Conservation (phyloP, 2,797 vertebrate species). For the Helicolenus hilgendorfi region DNA sequence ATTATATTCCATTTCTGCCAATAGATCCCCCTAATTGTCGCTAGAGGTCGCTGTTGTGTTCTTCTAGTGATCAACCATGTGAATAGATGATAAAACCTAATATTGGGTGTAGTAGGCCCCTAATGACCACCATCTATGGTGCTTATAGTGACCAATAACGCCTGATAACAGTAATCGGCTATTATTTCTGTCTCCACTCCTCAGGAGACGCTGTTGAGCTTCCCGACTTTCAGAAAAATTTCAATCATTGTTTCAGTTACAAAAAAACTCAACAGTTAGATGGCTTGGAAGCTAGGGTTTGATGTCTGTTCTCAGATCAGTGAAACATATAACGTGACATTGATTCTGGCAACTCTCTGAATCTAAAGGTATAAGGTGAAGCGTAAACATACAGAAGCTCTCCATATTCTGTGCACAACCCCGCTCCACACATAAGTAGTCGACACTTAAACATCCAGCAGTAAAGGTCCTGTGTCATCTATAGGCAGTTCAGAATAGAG, state of each 20-base stretch:
- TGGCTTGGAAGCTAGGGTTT: slow-evolving; percentile 8
- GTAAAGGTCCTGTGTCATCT: slow-evolving; percentile 63
- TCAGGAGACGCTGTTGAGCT: background rate
- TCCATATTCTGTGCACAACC: slow-evolving; percentile 25
- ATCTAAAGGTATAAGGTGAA: slow-evolving; percentile 1
- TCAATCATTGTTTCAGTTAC: slow-evolving; percentile 28
- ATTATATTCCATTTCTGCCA: too few species aligned
- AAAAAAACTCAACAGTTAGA: slow-evolving; percentile 19
- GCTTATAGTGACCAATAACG: too few species aligned
- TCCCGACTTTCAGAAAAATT: slow-evolving; percentile 18
- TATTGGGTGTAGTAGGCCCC: too few species aligned
- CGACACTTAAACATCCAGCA: slow-evolving; percentile 13
- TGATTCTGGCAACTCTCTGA: background rate
- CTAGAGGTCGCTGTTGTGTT: too few species aligned
- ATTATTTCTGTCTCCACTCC: background rate
- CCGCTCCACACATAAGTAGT: background rate
- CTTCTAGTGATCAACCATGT: too few species aligned
- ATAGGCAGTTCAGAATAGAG: slow-evolving; percentile 56
- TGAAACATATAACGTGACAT: background rate
- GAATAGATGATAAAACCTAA: too few species aligned
- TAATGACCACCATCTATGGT: too few species aligned
- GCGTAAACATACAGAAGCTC: background rate
- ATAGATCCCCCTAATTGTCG: too few species aligned
- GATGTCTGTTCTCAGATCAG: slow-evolving; percentile 25
- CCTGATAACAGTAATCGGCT: too few species aligned